Base-by-base conservation (phyloP, 1,140 invertebrate genomes). In the Neotoxoptera formosana region DNA sequence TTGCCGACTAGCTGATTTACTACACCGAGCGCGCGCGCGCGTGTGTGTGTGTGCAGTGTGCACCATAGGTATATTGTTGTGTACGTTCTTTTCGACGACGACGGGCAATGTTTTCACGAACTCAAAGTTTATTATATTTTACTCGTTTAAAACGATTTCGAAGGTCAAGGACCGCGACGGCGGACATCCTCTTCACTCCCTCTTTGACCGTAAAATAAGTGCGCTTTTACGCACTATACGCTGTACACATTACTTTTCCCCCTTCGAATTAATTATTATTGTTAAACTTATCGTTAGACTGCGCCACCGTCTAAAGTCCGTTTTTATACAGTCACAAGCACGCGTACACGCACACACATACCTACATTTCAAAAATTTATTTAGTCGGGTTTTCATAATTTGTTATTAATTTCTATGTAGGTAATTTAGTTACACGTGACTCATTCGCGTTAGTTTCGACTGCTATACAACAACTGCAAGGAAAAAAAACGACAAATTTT, bases 81-180 rank as follows among this genome's bases (percentile, higher is more conserved):
- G 36, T n/a, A 90, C 9, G 34, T 67, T 67, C 89, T 41, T 60
- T 47, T 67, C 14, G 36, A 53, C n/a, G 47, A 51, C 48, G 87
- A 51, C 48, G 87, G 3, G n/a, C 41, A 23, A 76, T 76, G 60
- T 76, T 76, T 76, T 76, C 60, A 76, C 60, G 14, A 30, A 60
- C 53, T 25, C n/a, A 41, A 90, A 90, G 88, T 60, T 90, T 90
- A 60, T 90, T 90, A 90, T 60, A 60, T 90, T 90, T 67, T 41
- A 90, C 89, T 67, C 56, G 89, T 90, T 67, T 21, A 67, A 60
- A 90, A 90, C 53, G 89, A 90, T 90, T 90, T 90, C 53, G 89
- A 67, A 90, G 89, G 89, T 90, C 89, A 90, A 90, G 89, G 89
- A 67, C 89, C 89, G 53, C 89, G 53, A 67, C 89, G 53, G 53